Percentiles rank a stretch among this genome's conserved stretches.
Evolutionary conservation across 2,113 vertebrate genomes (phyloP).

Genomic region (Chaetodon trifascialis): DNA sequence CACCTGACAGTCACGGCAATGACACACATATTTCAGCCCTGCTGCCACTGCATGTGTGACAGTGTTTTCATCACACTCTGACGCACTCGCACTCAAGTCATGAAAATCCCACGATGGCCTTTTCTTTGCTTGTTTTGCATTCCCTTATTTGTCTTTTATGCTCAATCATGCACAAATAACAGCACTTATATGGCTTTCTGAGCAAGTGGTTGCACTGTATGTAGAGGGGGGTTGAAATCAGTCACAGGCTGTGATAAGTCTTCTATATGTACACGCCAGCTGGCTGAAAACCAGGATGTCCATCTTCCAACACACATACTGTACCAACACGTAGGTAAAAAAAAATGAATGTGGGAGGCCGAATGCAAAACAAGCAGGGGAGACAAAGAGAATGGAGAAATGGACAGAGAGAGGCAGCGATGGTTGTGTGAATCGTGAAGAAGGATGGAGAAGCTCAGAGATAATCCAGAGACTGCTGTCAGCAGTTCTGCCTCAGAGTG

Average conservation of each 20-base stretch:
- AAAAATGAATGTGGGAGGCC: slow-evolving; percentile 5
- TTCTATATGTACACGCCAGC: not conserved
- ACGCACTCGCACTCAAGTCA: slow-evolving; percentile 8
- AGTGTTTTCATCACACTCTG: slow-evolving; percentile 4
- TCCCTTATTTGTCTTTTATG: not conserved
- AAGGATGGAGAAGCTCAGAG: slow-evolving; percentile 64
- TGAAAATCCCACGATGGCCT: not conserved
- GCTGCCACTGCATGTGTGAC: slow-evolving; percentile 13
- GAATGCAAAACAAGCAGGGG: not conserved
- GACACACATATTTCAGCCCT: slow-evolving; percentile 64
- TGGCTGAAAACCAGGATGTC: not conserved
- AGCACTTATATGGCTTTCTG: not conserved
- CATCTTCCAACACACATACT: not conserved
- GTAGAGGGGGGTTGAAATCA: not conserved
- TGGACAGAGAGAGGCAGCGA: slow-evolving; percentile 32
- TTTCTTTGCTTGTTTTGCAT: not conserved
- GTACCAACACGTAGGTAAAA: not conserved
- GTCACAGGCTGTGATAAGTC: not conserved
- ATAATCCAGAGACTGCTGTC: slow-evolving; percentile 71
- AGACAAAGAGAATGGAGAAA: slow-evolving; percentile 24
- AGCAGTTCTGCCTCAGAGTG: slow-evolving; percentile 61
- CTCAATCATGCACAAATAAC: not conserved
- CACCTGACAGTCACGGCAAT: slow-evolving; percentile 67
- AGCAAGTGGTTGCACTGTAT: not conserved
- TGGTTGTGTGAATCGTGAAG: slow-evolving; percentile 55